Base-by-base conservation (phyloP, 2,888 invertebrate species). In the Apamea monoglypha region DNA sequence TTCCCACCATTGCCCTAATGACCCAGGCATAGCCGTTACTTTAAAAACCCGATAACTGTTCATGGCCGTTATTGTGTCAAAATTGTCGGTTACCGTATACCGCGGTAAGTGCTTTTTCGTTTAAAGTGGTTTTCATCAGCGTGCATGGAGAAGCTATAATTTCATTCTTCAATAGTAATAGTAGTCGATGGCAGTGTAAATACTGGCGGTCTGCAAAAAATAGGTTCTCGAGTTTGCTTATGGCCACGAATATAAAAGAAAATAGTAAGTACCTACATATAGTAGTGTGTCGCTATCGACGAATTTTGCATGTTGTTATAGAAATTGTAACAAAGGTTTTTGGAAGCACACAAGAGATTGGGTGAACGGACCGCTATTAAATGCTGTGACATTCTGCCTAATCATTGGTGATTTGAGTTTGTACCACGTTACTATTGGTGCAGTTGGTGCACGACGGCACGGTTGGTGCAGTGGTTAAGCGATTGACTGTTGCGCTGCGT, bases 81-180 rank as follows among this genome's bases (percentile, higher is more conserved):
- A 85, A 85, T 73, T 73, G 67, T 70, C 63, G 76, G 76, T 79
- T 85, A 75, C 69, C 66, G 25, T 68, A 69, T 61, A 79, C 53
- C 69, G 40, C 36, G 64, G 75, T 73, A 76, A 86, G 78, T 85
- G 86, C 79, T 82, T 86, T 85, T 80, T 77, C 82, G 67, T 85
- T 78, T 69, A 85, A 78, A 78, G 66, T 78, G 75, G 64, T 78
- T 88, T 87, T 82, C 78, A 85, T 73, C 66, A 87, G 66, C 69
- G 68, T 81, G 64, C 64, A 81, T 74, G 61, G 63, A 78, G 78
- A 67, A 82, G 56, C 61, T 72, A 80, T 80, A 88, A 86, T 86
- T 86, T 86, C 32, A 80, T 88, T 88, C 32, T 71, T 86, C 77
- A 80, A 66, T 78, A 74, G 53, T 82, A 85, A 85, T 72, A 64